Evolutionary conservation across 2,797 vertebrate species (phyloP), one percentile per base, ranked within the genome.

Genomic region (Anabas testudineus): DNA sequence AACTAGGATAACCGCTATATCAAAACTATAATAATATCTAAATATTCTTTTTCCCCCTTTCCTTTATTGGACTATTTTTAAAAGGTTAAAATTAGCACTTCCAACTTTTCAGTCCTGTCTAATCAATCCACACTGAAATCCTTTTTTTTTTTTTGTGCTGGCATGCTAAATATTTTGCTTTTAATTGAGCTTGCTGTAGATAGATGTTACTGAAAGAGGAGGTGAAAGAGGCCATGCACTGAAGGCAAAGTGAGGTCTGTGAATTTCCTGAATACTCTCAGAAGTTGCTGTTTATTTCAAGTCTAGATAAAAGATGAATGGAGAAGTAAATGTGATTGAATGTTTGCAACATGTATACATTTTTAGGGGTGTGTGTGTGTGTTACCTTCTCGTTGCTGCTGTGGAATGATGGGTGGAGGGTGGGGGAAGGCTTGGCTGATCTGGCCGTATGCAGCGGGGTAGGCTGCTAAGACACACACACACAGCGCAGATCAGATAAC

Each of bases 331-430:
- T n/a, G n/a, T n/a, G n/a, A n/a, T n/a, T 24, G 24, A 24, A 24
- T 24, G 24, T 24, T 24, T 24, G n/a, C n/a, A n/a, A n/a, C n/a
- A n/a, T n/a, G n/a, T n/a, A n/a, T n/a, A n/a, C n/a, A n/a, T n/a
- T n/a, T n/a, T n/a, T n/a, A n/a, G n/a, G n/a, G n/a, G n/a, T 24
- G 43, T 60, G 63, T 26, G 55, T 71, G 52, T 78, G 73, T 68
- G 94, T 96, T 92, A 99, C 97, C 97, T 98, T 99, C 97, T 98
- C 97, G 95, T 92, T 99, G 97, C 91, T 99, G 97, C 92, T 99
- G 97, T 78, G 97, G 97, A 56, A 99, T 97, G 94, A 98, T 97
- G 79, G 97, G 96, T 89, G 97, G 96, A 82, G 97, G 97, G 93
- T 99, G 97, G 94, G 97, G 97, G 91, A 99, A 99, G 80, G 97